These are phyloP conservation scores for Ernsta delagoae DNA, from an alignment of 2,888 invertebrate genomes.

Conservation along the genomic window DNA sequence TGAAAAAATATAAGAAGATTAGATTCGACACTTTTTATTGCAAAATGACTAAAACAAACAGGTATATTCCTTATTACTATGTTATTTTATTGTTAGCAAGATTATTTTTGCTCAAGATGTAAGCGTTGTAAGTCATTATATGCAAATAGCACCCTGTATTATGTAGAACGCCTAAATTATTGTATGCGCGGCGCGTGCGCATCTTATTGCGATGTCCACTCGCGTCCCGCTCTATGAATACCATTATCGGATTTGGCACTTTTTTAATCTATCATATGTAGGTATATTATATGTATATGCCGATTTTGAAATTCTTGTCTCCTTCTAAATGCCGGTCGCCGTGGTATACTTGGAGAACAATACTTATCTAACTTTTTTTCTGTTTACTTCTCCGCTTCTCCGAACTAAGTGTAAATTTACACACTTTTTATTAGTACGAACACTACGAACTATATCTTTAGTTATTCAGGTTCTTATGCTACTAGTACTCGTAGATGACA, in stretches of 20 bases:
- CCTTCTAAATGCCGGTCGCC: neutral
- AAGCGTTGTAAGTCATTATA: neutral
- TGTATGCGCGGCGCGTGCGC: constrained; percentile 75
- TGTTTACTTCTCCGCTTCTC: too few species aligned
- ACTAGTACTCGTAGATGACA: too few species aligned
- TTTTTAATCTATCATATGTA: constrained; percentile 53
- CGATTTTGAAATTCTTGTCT: constrained; percentile 40
- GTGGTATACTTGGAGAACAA: neutral
- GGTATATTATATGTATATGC: constrained; percentile 19
- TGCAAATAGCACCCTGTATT: constrained; percentile 40
- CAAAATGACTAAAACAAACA: too few species aligned
- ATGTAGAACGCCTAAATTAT: constrained; percentile 45
- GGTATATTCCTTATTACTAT: too few species aligned
- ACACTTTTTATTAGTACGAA: too few species aligned
- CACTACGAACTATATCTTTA: too few species aligned
- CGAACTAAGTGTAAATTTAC: too few species aligned
- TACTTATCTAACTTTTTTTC: too few species aligned
- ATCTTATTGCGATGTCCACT: constrained; percentile 62
- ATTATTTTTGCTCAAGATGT: constrained; percentile 1
- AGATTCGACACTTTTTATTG: too few species aligned
- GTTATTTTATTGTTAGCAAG: too few species aligned
- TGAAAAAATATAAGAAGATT: too few species aligned
- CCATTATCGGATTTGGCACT: constrained; percentile 58
- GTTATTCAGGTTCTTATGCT: too few species aligned
- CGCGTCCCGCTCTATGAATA: constrained; percentile 63